Conservation (phyloP, 2,888 invertebrate species). For the Xanthorhoe spadicearia region DNA sequence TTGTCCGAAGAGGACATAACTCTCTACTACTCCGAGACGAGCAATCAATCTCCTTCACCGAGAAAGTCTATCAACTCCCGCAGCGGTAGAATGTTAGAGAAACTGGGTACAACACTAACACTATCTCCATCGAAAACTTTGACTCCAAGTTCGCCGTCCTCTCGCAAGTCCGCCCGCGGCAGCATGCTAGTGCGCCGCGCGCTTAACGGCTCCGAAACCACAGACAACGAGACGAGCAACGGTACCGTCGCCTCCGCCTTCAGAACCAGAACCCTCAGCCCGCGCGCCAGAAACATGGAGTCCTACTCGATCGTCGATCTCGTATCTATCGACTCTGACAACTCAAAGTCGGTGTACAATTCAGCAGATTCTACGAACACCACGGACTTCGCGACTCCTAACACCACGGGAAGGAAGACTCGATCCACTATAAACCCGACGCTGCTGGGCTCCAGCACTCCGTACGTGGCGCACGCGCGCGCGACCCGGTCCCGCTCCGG, state of each 20-base stretch:
- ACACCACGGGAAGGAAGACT: conserved; percentile 46
- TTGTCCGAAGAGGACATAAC: conserved; percentile 53
- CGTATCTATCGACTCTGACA: conserved; percentile 64
- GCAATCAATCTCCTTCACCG: conserved; percentile 54
- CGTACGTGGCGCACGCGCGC: conserved; percentile 49
- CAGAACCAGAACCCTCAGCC: conserved; percentile 52
- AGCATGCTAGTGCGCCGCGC: conserved; percentile 57
- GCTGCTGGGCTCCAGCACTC: conserved; percentile 63
- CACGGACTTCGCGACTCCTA: conserved; percentile 54
- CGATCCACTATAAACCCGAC: conserved; percentile 54
- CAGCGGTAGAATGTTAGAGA: conserved; percentile 56
- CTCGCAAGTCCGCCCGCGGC: conserved; percentile 54
- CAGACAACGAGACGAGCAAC: conserved; percentile 1
- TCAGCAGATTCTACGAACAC: conserved; percentile 55
- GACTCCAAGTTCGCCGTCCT: conserved; percentile 46
- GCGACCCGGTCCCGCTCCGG: conserved; percentile 34
- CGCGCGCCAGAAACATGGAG: conserved; percentile 55
- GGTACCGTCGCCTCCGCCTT: conserved; percentile 48
- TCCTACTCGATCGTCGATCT: conserved; percentile 74
- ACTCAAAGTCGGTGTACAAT: conserved; percentile 56
- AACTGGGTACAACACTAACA: conserved; percentile 43
- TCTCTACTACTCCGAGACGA: conserved; percentile 60
- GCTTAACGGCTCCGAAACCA: conserved; percentile 45
- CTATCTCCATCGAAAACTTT: conserved; percentile 38
- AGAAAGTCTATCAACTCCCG: conserved; percentile 59